Conservation (phyloP, 2,888 invertebrate genomes). For the Zeuzera pyrina region DNA sequence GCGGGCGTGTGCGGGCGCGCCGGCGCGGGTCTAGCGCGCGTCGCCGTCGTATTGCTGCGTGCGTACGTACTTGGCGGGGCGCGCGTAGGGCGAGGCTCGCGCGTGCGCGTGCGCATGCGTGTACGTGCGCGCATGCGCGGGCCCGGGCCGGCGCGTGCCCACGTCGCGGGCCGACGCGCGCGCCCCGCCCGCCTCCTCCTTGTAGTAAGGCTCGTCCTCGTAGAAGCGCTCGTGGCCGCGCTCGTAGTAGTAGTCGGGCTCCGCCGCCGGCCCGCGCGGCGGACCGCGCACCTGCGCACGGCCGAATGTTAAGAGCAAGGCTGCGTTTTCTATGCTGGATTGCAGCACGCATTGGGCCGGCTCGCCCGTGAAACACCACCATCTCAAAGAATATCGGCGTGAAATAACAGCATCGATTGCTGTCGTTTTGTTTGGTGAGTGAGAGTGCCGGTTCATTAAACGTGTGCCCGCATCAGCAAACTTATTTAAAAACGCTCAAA, state of each 20-base stretch:
- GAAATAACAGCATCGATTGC: no score
- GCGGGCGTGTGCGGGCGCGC: neutral
- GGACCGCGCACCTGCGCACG: slow-evolving; percentile 44
- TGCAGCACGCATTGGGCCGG: no score
- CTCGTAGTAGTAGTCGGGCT: slow-evolving; percentile 78
- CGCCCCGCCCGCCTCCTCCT: slow-evolving; percentile 43
- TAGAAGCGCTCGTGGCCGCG: slow-evolving; percentile 51
- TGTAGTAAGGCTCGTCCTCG: slow-evolving; percentile 45
- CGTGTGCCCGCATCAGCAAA: no score
- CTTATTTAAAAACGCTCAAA: no score
- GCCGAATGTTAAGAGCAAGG: no score
- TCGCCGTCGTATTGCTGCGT: neutral
- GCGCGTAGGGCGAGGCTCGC: slow-evolving; percentile 43
- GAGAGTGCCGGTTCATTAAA: no score
- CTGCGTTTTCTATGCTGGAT: no score
- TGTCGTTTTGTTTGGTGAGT: no score
- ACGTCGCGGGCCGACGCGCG: slow-evolving; percentile 38
- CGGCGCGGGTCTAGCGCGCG: neutral
- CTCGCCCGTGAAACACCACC: no score
- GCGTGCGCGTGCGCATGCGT: slow-evolving; percentile 23
- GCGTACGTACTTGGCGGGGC: slow-evolving; percentile 46
- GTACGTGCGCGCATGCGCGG: neutral
- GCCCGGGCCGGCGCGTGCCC: slow-evolving; percentile 20
- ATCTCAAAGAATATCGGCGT: no score
- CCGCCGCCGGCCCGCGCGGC: slow-evolving; percentile 75